A percentile compares a stretch with the other conserved stretches of the same genome.
Evolutionary conservation across 2,888 invertebrate species (phyloP).

Genomic region (Hydropsyche betteni): DNA sequence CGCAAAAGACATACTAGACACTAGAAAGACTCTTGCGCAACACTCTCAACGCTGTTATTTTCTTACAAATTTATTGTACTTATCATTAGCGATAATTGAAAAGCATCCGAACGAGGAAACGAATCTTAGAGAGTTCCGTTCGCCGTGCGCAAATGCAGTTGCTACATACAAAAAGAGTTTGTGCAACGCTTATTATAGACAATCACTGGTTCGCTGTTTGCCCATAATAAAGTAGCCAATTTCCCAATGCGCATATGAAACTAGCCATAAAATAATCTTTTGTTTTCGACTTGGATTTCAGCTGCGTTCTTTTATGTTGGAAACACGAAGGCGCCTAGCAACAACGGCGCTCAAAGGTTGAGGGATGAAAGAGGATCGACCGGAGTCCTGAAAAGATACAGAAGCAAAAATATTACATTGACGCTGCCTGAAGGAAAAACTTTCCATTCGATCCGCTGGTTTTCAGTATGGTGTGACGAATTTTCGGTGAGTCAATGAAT

Average conservation of each 20-base stretch:
- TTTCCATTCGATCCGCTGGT: conserved; percentile 83
- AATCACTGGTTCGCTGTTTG: too few species aligned
- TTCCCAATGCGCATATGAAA: neutral
- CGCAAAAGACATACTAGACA: conserved; percentile 1
- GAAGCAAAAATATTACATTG: conserved; percentile 83
- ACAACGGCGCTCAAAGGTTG: conserved; percentile 74
- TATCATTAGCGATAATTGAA: conserved; percentile 12
- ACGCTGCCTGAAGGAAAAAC: conserved; percentile 89
- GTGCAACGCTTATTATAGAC: neutral
- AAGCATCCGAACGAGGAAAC: neutral
- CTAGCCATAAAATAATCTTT: neutral
- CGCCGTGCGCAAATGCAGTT: too few species aligned
- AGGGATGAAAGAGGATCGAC: conserved; percentile 85
- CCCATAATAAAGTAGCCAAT: neutral
- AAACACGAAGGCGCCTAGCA: conserved; percentile 72
- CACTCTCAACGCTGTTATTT: conserved; percentile 4
- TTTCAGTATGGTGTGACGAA: conserved; percentile 92
- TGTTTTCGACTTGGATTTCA: conserved; percentile 58
- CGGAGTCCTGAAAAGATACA: conserved; percentile 81
- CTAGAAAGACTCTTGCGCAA: neutral
- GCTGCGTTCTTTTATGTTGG: conserved; percentile 94
- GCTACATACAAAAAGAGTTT: neutral
- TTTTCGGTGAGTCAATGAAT: conserved; percentile 73
- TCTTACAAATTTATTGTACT: neutral
- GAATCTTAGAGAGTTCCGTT: neutral